Evolutionary conservation across 2,888 invertebrate genomes (phyloP), one percentile per base, ranked within the genome.

Genomic region (Calameuta filiformis): DNA sequence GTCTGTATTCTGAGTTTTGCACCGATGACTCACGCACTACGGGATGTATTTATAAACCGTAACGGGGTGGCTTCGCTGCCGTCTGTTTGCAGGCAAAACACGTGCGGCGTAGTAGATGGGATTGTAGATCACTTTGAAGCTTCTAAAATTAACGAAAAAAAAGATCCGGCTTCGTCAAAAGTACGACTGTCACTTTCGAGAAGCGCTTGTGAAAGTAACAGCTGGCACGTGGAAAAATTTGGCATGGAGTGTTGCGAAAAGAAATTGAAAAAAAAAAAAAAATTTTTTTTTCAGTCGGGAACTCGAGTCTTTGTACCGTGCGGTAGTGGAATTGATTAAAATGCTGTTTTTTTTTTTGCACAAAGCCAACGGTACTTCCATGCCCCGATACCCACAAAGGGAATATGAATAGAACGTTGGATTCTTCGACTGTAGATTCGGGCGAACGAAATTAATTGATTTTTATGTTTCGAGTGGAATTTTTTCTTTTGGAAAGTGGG

Each of bases 81-180:
- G 77, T 75, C 11, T 71, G 78, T 69, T 33, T 74, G 79, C 82
- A 79, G 79, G 79, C 81, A 76, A 83, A 84, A 83, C 85, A 85
- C 83, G 85, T 84, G 84, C 84, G 81, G 23, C 0, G 0, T 9
- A 23, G 40, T 56, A 1, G 23, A 4, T 23, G 40, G 40, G 40
- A 34, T 9, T 15, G 31, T 33, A 79, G 81, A 81, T 83, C 83
- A 83, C 79, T 79, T 82, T 73, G 79, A 79, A 56, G 15, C 79
- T 79, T 85, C 86, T 85, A 86, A 86, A 84, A 86, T 86, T 86
- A 86, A 75, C 73, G 75, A 75, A 75, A 73, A 68, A 77, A 73
- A 68, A 77, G 76, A 77, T 75, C 69, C 69, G 75, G 75, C 75
- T 75, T 73, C 81, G 82, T 84, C 83, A 82, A 82, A 82, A 82